Evolutionary conservation across 2,888 invertebrate species (phyloP).

Genomic region (Cerastis rubricosa): DNA sequence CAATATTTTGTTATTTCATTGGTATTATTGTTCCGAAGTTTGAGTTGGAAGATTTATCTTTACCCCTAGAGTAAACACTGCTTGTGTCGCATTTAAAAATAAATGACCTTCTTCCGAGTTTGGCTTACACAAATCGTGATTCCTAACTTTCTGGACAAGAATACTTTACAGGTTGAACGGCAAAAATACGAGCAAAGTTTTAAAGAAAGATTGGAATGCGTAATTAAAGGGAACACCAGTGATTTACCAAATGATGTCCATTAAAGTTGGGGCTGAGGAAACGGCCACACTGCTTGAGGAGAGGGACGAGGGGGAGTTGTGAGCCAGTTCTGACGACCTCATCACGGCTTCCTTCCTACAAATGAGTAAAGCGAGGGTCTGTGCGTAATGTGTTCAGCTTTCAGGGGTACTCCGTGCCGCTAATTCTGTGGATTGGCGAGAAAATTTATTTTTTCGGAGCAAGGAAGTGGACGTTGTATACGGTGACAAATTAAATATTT

Average conservation of each 20-base stretch:
- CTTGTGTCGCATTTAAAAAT: constrained; percentile 37
- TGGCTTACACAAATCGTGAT: constrained; percentile 48
- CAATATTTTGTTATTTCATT: constrained; percentile 32
- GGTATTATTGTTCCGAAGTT: constrained; percentile 13
- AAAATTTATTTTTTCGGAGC: constrained; percentile 12
- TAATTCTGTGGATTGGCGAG: constrained; percentile 51
- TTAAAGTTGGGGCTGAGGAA: constrained; percentile 70
- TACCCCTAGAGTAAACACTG: constrained; percentile 12
- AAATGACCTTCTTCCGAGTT: constrained; percentile 33
- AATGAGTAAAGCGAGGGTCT: constrained; percentile 75
- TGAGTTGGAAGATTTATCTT: constrained; percentile 4
- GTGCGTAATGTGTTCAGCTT: constrained; percentile 73
- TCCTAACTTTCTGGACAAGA: constrained; percentile 42
- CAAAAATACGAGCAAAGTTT: constrained; percentile 65
- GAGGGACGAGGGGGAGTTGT: constrained; percentile 54
- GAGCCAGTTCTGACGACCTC: constrained; percentile 80
- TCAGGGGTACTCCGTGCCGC: constrained; percentile 43
- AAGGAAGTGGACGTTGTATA: background rate
- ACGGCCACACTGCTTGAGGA: constrained; percentile 31
- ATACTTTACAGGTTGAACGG: constrained; percentile 57
- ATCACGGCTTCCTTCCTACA: constrained; percentile 74
- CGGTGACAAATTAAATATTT: background rate
- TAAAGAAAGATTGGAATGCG: constrained; percentile 78
- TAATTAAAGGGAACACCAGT: constrained; percentile 81
- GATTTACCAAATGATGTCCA: constrained; percentile 82